Evolutionary conservation across 2,797 vertebrate species (phyloP), one percentile per base, ranked within the genome.

Genomic region (Phoeniculus purpureus): DNA sequence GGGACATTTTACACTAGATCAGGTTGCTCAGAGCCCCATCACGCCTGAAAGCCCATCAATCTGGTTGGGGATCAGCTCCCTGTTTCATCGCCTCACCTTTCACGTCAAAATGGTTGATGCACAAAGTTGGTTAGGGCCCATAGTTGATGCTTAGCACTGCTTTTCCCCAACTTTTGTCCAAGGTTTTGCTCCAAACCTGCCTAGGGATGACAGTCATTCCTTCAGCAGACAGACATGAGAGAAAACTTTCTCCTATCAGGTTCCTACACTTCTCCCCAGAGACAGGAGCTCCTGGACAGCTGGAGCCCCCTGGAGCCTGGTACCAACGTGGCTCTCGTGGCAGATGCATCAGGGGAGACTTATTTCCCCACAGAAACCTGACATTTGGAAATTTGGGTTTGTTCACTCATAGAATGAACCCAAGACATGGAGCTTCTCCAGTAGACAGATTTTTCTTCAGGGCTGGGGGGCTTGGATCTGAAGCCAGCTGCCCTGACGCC

Each of bases 261-360:
- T 87, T 23, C 14, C 45, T 26, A 3, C 29, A 12, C 5, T 55
- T 75, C 32, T 68, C 22, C 51, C 21, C 3, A 7, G 29, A 13
- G 12, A 13, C 20, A 26, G 40, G 50, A 45, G 73, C 26, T 82
- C 6, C 51, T 56, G 50, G 40, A 71, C 37, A 18, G 67, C 15
- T 72, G 74, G 66, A 21, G 60, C 29, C 3, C 45, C 12, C 55
- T 72, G 32, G 31, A 90, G 22, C 3, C 1, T 26, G 19, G 26
- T 54, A 66, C 74, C 45, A 76, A 15, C 16, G 31, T 26, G 58
- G 43, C 0, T 2, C 51, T 60, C 3, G 1, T 0, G 2, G 47
- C 13, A 22, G 12, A 23, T 77, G 83, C 12, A 34, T 31, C 40
- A 2, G 18, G 26, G 40, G 65, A 85, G 20, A 11, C 50, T 60